Evolutionary conservation across 2,888 invertebrate species (phyloP).

Genomic region (Marasmarcha lunaedactyla): DNA sequence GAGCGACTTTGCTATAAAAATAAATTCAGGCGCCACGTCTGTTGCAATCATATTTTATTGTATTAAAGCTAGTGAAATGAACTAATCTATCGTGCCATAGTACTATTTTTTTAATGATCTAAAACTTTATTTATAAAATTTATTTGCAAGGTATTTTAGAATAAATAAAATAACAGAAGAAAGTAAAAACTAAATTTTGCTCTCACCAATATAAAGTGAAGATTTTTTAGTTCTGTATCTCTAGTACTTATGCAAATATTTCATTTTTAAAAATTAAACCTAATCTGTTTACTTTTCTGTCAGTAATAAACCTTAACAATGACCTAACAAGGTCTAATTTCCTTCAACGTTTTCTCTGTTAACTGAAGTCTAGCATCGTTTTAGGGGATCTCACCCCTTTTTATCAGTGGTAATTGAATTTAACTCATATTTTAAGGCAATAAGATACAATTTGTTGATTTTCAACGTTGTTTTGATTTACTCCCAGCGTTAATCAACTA

Average conservation of each 20-base stretch:
- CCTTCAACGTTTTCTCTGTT: too few species aligned
- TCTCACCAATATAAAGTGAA: too few species aligned
- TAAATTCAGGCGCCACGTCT: slow-evolving; percentile 25
- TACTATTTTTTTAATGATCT: background rate
- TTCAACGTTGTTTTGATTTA: slow-evolving; percentile 19
- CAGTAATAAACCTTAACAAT: too few species aligned
- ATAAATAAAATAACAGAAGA: too few species aligned
- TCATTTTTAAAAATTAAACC: slow-evolving; percentile 28
- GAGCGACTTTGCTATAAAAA: slow-evolving; percentile 22
- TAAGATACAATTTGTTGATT: slow-evolving; percentile 12
- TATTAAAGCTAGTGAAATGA: background rate
- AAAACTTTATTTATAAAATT: background rate
- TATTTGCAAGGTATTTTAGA: background rate
- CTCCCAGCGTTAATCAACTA: slow-evolving; percentile 23
- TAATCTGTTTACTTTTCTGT: too few species aligned
- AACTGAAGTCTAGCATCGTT: slow-evolving; percentile 17
- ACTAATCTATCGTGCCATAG: background rate
- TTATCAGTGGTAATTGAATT: slow-evolving; percentile 10
- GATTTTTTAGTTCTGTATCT: too few species aligned
- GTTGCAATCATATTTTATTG: background rate
- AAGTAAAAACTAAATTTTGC: too few species aligned
- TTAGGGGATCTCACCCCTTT: slow-evolving; percentile 40
- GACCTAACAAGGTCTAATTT: too few species aligned
- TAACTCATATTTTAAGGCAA: slow-evolving; percentile 12
- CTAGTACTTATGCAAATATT: slow-evolving; percentile 22